A percentile compares a stretch with the other conserved stretches of the same genome.
Conservation (phyloP, 1,140 invertebrate species). For the Drosophila mauritiana region DNA sequence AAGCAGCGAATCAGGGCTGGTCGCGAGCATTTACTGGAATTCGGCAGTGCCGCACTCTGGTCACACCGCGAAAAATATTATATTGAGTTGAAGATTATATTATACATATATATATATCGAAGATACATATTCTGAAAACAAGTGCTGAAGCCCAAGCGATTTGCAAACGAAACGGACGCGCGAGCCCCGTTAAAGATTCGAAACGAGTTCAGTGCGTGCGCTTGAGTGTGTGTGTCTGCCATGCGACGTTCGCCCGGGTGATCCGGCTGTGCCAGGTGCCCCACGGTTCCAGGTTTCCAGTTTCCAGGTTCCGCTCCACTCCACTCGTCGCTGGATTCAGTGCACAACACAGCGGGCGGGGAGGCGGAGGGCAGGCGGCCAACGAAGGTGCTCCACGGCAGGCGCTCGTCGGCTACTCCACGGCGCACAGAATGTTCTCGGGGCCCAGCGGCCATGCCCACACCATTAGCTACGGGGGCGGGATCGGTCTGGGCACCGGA, state of each 20-base stretch:
- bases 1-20: too few relatives aligned
- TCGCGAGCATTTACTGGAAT: too few relatives aligned
- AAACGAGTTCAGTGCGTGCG: conserved; percentile 22
- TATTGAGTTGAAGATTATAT: too few relatives aligned
- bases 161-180: conserved; percentile 27
- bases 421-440: conserved; percentile 43
- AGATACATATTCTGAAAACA: conserved; percentile 70
- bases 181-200: background rate
- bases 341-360: conserved; percentile 43
- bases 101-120: conserved; percentile 1
- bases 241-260: conserved; percentile 41
- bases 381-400: conserved; percentile 17
- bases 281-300: conserved; percentile 3
- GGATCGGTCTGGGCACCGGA: conserved; percentile 26
- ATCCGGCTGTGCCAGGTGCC: conserved; percentile 22
- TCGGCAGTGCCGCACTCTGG: too few relatives aligned
- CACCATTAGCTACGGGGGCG: conserved; percentile 42
- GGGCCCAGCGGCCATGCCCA: conserved; percentile 39
- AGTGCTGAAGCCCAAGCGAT: conserved; percentile 28
- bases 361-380: conserved; percentile 28
- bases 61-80: conserved; percentile 36
- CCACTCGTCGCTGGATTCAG: conserved; percentile 22
- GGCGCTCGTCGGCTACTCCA: background rate
- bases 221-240: conserved; percentile 7
- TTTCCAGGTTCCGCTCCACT: conserved; percentile 4